These are phyloP conservation scores for Xenus cinereus DNA, from an alignment of 2,113 vertebrate genomes.

Conservation along the genomic window DNA sequence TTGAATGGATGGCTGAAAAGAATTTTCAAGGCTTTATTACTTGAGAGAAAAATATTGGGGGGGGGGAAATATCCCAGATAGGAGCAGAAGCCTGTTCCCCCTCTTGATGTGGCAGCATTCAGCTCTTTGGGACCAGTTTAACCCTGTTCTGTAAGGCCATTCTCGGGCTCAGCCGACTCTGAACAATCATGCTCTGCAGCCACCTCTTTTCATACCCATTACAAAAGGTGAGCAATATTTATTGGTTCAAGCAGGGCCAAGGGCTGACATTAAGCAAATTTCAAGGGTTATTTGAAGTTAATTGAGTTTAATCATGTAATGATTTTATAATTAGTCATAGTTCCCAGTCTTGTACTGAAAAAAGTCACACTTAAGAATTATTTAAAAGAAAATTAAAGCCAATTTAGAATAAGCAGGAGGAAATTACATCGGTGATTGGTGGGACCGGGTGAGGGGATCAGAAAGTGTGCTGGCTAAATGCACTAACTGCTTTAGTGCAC, in stretches of 20 bases:
- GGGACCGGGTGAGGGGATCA: not conserved
- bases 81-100: not conserved
- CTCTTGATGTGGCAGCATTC: not conserved
- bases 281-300: slow-evolving; percentile 78
- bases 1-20: not conserved
- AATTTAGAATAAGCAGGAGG: not conserved
- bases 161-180: not conserved
- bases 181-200: not conserved
- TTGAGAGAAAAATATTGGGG: not conserved
- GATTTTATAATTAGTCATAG: slow-evolving; percentile 74
- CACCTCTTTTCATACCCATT: slow-evolving; percentile 31
- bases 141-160: not conserved
- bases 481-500: not conserved
- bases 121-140: not conserved
- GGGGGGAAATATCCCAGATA: not conserved
- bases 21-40: slow-evolving; percentile 11
- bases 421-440: not conserved
- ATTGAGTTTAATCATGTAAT: slow-evolving; percentile 77
- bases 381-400: slow-evolving; percentile 37
- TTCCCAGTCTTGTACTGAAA: slow-evolving; percentile 54
- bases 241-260: slow-evolving; percentile 67
- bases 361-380: slow-evolving; percentile 56
- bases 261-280: slow-evolving; percentile 76
- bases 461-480: not conserved
- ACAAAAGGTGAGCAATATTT: slow-evolving; percentile 62